Conservation (phyloP, 2,888 invertebrate genomes). For the Clusia tigrina region DNA sequence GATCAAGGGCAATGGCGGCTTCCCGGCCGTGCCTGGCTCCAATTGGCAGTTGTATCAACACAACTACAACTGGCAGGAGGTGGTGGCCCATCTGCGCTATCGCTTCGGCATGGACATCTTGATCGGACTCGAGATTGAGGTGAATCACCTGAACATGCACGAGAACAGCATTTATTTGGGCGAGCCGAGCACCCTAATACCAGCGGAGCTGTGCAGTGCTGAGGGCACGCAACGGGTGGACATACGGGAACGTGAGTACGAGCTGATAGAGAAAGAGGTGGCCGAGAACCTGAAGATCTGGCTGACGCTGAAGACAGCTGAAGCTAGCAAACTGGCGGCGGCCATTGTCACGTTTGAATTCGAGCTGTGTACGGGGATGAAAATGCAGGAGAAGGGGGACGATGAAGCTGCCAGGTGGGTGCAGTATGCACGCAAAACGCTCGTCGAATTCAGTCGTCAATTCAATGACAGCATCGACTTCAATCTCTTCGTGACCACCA, state of each 20-base stretch:
- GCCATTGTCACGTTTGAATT: constrained; percentile 54
- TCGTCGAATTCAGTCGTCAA: constrained; percentile 41
- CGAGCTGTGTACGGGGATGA: constrained; percentile 49
- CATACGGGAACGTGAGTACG: constrained; percentile 42
- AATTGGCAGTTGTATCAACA: constrained; percentile 50
- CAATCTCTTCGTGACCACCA: constrained; percentile 46
- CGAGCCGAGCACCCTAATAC: constrained; percentile 52
- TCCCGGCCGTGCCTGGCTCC: constrained; percentile 54
- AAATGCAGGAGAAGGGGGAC: constrained; percentile 25
- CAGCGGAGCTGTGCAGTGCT: constrained; percentile 44
- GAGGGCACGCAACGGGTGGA: constrained; percentile 37
- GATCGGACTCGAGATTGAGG: constrained; percentile 53
- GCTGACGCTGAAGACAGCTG: constrained; percentile 45
- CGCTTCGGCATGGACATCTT: constrained; percentile 55
- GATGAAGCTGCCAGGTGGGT: constrained; percentile 32
- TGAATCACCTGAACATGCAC: constrained; percentile 48
- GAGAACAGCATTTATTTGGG: constrained; percentile 55
- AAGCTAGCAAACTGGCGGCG: constrained; percentile 46
- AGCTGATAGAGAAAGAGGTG: constrained; percentile 43
- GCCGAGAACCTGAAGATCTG: constrained; percentile 51
- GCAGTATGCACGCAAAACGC: constrained; percentile 46
- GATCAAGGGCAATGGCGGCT: constrained; percentile 53
- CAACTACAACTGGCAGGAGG: constrained; percentile 54
- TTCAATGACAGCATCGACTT: constrained; percentile 47
- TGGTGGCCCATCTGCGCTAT: constrained; percentile 45